A percentile compares a stretch with the other conserved stretches of the same genome.
Conservation (phyloP, 1,140 invertebrate species). For the Conus betulinus region DNA sequence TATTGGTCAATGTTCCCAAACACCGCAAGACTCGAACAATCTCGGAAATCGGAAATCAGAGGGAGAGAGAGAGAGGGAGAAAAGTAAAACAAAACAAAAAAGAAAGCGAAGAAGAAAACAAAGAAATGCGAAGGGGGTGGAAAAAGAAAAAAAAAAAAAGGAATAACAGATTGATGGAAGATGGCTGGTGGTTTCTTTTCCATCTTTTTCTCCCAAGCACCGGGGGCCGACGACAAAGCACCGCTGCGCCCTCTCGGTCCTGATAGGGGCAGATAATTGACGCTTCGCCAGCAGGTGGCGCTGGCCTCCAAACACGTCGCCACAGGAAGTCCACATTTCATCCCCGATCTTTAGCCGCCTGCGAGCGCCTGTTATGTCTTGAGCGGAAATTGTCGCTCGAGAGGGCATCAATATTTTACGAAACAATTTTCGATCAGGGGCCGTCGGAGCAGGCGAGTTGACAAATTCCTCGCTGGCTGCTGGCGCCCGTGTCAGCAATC, state of each 20-base stretch:
- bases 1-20: not conserved
- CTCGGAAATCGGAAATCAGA: not conserved
- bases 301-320: constrained; percentile 30
- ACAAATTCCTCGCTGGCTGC: constrained; percentile 20
- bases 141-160: not conserved
- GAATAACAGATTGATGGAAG: constrained; percentile 11
- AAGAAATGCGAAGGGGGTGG: not conserved
- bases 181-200: not conserved
- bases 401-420: constrained; percentile 38
- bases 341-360: constrained; percentile 28
- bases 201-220: not conserved
- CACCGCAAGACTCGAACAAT: not conserved
- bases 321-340: constrained; percentile 41
- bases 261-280: constrained; percentile 37
- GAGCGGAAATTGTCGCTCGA: constrained; percentile 40
- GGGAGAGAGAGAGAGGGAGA: not conserved
- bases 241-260: constrained; percentile 19
- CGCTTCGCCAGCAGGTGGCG: constrained; percentile 37
- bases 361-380: constrained; percentile 41
- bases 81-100: no score
- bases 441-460: constrained; percentile 25
- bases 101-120: not conserved
- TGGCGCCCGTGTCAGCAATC: constrained; percentile 19
- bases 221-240: constrained; percentile 13
- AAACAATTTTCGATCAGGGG: constrained; percentile 37